Conservation (phyloP, 1,140 invertebrate genomes). For the Bathynomus jamesi region DNA sequence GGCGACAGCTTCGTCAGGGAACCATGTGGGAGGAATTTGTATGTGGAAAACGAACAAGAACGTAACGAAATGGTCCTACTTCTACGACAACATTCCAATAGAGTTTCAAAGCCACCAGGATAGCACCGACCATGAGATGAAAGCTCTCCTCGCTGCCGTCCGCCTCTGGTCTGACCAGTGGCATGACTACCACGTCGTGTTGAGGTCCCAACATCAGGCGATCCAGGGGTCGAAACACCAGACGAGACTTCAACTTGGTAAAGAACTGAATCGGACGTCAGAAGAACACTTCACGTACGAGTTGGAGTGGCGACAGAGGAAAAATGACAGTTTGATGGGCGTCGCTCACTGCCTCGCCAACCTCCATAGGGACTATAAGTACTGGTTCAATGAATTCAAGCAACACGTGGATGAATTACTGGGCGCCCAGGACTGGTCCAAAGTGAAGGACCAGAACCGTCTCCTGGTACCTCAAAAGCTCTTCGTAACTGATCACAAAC, state of each 20-base stretch:
- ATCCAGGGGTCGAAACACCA: neutral
- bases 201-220: conserved; percentile 1
- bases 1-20: neutral
- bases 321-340: conserved; percentile 9
- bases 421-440: neutral
- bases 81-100: conserved; percentile 4
- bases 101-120: conserved; percentile 10
- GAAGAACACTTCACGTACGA: neutral
- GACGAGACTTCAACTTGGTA: neutral
- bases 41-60: conserved; percentile 7
- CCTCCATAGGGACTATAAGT: conserved; percentile 12
- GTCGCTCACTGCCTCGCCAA: neutral
- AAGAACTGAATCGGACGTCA: neutral
- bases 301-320: neutral
- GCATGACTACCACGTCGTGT: neutral
- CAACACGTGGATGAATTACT: conserved; percentile 18
- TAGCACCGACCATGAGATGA: conserved; percentile 11
- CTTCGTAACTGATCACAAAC: too few species aligned
- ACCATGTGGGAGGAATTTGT: conserved; percentile 13
- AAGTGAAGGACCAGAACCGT: too few species aligned
- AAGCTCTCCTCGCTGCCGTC: conserved; percentile 2
- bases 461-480: too few species aligned
- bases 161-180: conserved; percentile 12
- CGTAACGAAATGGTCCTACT: conserved; percentile 6
- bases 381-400: conserved; percentile 24